phyloP scores from a whole-genome alignment of 2,113 vertebrate species.

The Ophthalmolycus amberensis region DNA sequence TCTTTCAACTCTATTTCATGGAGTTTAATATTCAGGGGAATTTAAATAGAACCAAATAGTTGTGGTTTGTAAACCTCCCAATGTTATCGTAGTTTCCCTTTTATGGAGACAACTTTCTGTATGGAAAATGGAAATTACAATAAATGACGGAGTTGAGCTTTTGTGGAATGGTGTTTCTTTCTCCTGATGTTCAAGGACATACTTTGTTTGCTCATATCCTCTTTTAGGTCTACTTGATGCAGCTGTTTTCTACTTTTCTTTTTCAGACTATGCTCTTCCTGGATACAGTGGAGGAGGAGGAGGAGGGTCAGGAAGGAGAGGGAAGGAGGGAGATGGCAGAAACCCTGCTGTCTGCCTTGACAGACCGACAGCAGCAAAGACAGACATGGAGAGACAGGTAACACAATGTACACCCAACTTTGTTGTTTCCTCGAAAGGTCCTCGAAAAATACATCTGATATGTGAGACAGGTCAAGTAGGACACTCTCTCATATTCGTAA shows the following conservation, averaged over 20 bases:
- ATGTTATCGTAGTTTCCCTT: background rate
- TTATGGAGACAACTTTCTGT: background rate
- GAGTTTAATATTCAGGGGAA: constrained; percentile 19
- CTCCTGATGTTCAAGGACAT: background rate
- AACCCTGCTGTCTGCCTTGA: constrained; percentile 86
- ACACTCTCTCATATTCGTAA: constrained; percentile 9
- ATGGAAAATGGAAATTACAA: background rate
- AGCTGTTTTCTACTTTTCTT: constrained; percentile 49
- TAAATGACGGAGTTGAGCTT: background rate
- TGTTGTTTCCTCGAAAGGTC: constrained; percentile 14
- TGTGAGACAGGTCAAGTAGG: constrained; percentile 18
- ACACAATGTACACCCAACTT: constrained; percentile 48
- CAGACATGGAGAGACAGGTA: constrained; percentile 94
- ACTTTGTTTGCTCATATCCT: background rate
- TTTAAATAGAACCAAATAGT: constrained; percentile 10
- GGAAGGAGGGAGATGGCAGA: constrained; percentile 86
- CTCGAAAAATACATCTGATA: constrained; percentile 18
- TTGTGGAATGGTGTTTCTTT: background rate
- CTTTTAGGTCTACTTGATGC: background rate
- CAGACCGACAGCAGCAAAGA: constrained; percentile 89
- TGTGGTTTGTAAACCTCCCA: background rate
- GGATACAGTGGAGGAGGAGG: constrained; percentile 81
- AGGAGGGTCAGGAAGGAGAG: constrained; percentile 80
- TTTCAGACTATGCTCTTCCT: constrained; percentile 88
- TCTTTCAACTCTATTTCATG: constrained; percentile 15